These are phyloP conservation scores for Deilephila elpenor DNA, from an alignment of 2,888 invertebrate species.

Conservation along the genomic window DNA sequence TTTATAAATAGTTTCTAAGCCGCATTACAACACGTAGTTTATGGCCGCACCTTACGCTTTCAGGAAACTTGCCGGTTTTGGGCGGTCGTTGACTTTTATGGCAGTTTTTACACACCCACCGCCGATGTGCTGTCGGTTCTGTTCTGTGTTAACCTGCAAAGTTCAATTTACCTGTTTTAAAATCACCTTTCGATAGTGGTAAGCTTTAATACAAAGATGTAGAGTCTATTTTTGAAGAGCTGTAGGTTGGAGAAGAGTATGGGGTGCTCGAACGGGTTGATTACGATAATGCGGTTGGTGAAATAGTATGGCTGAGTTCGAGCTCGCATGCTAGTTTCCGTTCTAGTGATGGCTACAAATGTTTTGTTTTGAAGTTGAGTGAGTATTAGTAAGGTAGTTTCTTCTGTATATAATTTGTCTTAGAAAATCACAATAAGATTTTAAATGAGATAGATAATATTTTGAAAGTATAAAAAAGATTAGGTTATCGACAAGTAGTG, in stretches of 20 bases:
- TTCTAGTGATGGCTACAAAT: background rate
- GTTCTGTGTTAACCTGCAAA: slow-evolving; percentile 41
- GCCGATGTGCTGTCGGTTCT: slow-evolving; percentile 48
- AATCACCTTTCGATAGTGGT: slow-evolving; percentile 29
- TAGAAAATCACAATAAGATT: no score
- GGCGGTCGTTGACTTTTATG: slow-evolving; percentile 69
- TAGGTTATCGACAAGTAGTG: no score
- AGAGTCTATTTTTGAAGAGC: slow-evolving; percentile 35
- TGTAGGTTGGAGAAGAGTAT: background rate
- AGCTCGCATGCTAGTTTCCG: slow-evolving; percentile 40
- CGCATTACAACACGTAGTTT: background rate
- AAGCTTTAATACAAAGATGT: slow-evolving; percentile 12
- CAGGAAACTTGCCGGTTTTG: slow-evolving; percentile 54
- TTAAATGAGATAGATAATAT: no score
- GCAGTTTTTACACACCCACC: slow-evolving; percentile 68
- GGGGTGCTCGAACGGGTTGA: slow-evolving; percentile 55
- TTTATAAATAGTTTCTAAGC: background rate
- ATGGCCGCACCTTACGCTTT: slow-evolving; percentile 23
- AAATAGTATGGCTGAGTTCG: slow-evolving; percentile 51
- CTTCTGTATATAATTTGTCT: no score
- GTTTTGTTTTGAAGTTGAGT: background rate
- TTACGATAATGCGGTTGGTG: slow-evolving; percentile 67
- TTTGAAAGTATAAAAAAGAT: no score
- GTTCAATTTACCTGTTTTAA: slow-evolving; percentile 33
- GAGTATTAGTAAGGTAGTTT: no score